Conservation (phyloP, 2,888 invertebrate genomes). For the Drosophila buzzatii region DNA sequence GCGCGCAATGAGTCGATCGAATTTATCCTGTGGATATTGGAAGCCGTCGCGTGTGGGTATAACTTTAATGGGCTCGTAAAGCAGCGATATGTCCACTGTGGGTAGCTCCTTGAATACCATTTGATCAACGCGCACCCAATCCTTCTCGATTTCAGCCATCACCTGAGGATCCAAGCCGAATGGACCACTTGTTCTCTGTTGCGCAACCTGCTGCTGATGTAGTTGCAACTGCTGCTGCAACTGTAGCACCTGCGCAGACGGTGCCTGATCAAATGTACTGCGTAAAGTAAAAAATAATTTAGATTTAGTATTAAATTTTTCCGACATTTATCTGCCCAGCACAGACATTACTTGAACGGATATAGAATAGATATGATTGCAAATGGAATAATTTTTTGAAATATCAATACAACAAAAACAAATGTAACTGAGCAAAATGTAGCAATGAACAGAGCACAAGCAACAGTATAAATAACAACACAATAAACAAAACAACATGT, state of each 20-base stretch:
- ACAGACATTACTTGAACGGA: conserved; percentile 11
- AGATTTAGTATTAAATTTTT: not conserved
- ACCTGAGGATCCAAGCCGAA: conserved; percentile 92
- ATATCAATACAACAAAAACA: conserved; percentile 39
- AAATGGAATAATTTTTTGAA: conserved; percentile 6
- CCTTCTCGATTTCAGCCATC: conserved; percentile 89
- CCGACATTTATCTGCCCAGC: not conserved
- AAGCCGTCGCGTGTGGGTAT: conserved; percentile 86
- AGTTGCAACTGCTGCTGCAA: conserved; percentile 69
- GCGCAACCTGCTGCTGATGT: conserved; percentile 83
- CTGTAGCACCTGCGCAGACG: conserved; percentile 82
- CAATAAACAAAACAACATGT: conserved; percentile 10
- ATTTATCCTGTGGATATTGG: conserved; percentile 84
- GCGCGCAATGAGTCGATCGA: conserved; percentile 81
- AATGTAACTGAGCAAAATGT: conserved; percentile 19
- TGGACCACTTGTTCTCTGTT: conserved; percentile 88
- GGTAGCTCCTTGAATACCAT: conserved; percentile 85
- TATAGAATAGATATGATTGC: conserved; percentile 4
- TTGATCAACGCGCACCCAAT: conserved; percentile 84
- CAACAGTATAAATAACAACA: conserved; percentile 27
- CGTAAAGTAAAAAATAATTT: not conserved
- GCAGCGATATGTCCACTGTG: conserved; percentile 82
- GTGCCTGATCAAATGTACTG: conserved; percentile 83
- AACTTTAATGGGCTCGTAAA: conserved; percentile 86
- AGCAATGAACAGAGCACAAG: conserved; percentile 42